Evolutionary conservation across 64 coral and sea anemone species (phyloP).

Genomic region (Pocillopora verrucosa): DNA sequence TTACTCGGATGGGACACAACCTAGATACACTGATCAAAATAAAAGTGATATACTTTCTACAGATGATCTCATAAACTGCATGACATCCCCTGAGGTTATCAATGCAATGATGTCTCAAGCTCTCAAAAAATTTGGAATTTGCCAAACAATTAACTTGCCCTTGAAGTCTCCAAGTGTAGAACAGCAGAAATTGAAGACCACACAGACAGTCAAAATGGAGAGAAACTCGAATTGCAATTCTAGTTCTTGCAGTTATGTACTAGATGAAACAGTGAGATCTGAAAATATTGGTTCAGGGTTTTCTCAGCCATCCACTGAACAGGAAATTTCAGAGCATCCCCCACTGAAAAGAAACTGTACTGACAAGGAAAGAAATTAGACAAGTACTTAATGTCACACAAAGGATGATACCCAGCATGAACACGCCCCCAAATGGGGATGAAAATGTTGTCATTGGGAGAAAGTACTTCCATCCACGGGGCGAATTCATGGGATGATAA

Average conservation of each 20-base stretch:
- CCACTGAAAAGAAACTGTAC: background rate
- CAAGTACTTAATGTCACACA: background rate
- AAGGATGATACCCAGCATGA: background rate
- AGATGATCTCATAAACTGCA: slow-evolving; percentile 62
- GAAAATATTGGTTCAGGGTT: too few species aligned
- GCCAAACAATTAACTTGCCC: background rate
- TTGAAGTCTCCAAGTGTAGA: background rate
- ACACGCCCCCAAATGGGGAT: too few species aligned
- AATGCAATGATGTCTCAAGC: slow-evolving; percentile 40
- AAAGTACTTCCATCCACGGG: too few species aligned
- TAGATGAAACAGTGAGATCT: background rate
- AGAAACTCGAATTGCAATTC: background rate
- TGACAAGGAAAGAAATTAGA: background rate
- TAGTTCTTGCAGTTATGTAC: background rate
- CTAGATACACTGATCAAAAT: background rate
- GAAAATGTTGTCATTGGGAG: too few species aligned
- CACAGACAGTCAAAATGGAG: background rate
- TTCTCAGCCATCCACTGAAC: background rate
- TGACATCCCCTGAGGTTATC: slow-evolving; percentile 56
- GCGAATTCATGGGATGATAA: too few species aligned
- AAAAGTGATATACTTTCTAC: background rate
- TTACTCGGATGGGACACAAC: background rate
- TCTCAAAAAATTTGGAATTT: slow-evolving; percentile 20
- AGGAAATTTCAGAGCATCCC: background rate
- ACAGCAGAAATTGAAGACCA: background rate